Evolutionary conservation across 2,888 invertebrate species (phyloP).

Genomic region (Oeneis ivallda): DNA sequence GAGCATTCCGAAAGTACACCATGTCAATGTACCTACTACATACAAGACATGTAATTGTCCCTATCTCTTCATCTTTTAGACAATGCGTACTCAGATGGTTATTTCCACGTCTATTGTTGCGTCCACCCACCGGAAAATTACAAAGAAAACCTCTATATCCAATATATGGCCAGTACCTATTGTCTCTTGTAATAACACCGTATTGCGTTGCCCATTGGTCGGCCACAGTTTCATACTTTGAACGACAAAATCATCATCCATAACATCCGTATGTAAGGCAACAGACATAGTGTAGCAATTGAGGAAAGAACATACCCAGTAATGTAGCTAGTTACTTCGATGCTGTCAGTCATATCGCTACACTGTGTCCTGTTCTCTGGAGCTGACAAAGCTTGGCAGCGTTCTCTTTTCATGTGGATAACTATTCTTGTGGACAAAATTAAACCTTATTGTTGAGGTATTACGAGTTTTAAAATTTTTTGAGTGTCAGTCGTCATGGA

Average conservation of each 20-base stretch:
- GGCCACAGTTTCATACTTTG: constrained; percentile 41
- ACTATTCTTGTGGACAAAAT: constrained; percentile 7
- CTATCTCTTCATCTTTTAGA: constrained; percentile 41
- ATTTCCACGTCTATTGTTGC: constrained; percentile 66
- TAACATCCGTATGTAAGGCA: constrained; percentile 50
- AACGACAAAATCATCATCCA: constrained; percentile 63
- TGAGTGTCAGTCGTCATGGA: constrained; percentile 72
- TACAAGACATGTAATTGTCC: constrained; percentile 36
- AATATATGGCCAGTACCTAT: constrained; percentile 43
- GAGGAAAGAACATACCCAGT: constrained; percentile 29
- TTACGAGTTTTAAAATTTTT: constrained; percentile 18
- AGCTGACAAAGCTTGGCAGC: constrained; percentile 36
- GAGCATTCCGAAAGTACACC: constrained; percentile 27
- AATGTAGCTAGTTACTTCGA: constrained; percentile 34
- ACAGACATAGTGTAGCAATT: constrained; percentile 39
- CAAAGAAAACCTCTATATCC: constrained; percentile 57
- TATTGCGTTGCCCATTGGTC: constrained; percentile 45
- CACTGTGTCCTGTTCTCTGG: constrained; percentile 41
- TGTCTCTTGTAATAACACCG: constrained; percentile 44
- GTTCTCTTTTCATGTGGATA: constrained; percentile 28
- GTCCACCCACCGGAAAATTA: constrained; percentile 74
- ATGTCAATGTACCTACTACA: constrained; percentile 34
- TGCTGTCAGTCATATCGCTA: constrained; percentile 37
- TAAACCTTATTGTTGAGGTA: constrained; percentile 15
- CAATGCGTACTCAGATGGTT: constrained; percentile 56